These are phyloP conservation scores for Glaucopsyche alexis DNA, from an alignment of 2,888 invertebrate genomes.

Conservation along the genomic window DNA sequence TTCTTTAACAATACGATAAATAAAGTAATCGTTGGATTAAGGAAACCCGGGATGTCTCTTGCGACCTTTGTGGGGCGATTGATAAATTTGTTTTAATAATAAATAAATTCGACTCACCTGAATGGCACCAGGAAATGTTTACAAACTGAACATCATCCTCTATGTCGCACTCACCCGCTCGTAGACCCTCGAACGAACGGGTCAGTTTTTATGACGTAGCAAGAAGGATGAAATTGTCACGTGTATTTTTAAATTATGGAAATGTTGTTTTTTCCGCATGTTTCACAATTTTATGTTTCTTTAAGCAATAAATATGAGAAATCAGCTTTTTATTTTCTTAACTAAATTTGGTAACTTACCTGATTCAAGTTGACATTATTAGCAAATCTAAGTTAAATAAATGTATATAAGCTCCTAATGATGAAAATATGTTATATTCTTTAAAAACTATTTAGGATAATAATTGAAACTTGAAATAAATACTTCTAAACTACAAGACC, in stretches of 20 bases:
- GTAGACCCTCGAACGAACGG: background rate
- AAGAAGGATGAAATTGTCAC: background rate
- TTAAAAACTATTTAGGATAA: too few species aligned
- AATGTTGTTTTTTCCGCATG: constrained; percentile 9
- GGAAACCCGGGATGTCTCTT: constrained; percentile 12
- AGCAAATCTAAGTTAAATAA: too few species aligned
- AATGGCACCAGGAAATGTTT: background rate
- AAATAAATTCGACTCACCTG: constrained; percentile 2
- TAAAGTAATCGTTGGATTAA: constrained; percentile 13
- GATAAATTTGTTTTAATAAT: constrained; percentile 23
- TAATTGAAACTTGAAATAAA: background rate
- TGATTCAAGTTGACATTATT: too few species aligned
- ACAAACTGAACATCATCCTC: constrained; percentile 1
- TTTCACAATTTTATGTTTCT: background rate
- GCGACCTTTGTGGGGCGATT: constrained; percentile 8
- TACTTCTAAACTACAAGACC: background rate
- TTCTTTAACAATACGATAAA: constrained; percentile 19
- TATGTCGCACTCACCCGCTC: background rate
- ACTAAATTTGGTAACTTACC: background rate
- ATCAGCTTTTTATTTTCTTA: background rate
- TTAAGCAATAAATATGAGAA: background rate
- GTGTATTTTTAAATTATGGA: background rate
- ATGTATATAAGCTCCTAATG: too few species aligned
- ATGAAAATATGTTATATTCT: too few species aligned
- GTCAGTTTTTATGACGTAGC: background rate